A percentile compares a stretch with the other conserved stretches of the same genome.
Conservation (phyloP, 2,113 vertebrate genomes). For the Dipodomys merriami region DNA sequence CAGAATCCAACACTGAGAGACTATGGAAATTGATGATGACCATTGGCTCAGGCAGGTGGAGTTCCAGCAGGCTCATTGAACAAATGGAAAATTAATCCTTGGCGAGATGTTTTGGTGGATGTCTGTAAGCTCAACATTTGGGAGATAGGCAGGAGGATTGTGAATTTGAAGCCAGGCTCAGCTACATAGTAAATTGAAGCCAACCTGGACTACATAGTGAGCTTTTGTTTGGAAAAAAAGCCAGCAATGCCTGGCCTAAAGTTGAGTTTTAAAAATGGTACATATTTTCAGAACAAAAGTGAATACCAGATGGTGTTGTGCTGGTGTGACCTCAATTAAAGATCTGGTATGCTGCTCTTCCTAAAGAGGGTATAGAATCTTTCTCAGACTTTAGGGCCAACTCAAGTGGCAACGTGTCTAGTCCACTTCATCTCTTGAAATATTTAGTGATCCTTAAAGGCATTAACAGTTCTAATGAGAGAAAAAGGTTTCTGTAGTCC, state of each 20-base stretch:
- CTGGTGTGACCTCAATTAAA: background rate
- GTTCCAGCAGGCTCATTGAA: background rate
- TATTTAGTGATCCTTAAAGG: background rate
- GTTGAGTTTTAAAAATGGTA: background rate
- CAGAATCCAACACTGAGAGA: background rate
- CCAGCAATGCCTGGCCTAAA: too few relatives aligned
- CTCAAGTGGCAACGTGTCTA: background rate
- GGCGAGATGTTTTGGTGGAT: too few relatives aligned
- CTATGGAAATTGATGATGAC: background rate
- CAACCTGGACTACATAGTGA: too few relatives aligned
- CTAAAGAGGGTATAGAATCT: background rate
- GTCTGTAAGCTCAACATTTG: too few relatives aligned
- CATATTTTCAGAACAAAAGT: background rate
- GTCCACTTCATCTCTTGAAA: background rate
- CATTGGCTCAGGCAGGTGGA: background rate
- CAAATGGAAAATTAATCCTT: background rate
- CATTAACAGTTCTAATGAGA: background rate
- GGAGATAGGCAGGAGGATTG: too few relatives aligned
- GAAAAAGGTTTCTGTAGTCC: background rate
- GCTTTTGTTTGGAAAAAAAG: background rate
- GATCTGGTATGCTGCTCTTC: background rate
- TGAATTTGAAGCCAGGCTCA: too few relatives aligned
- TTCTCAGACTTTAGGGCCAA: background rate
- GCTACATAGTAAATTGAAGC: too few relatives aligned
- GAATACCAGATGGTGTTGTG: background rate